Conservation (phyloP, 1,140 invertebrate genomes). For the Drosophila ficusphila region DNA sequence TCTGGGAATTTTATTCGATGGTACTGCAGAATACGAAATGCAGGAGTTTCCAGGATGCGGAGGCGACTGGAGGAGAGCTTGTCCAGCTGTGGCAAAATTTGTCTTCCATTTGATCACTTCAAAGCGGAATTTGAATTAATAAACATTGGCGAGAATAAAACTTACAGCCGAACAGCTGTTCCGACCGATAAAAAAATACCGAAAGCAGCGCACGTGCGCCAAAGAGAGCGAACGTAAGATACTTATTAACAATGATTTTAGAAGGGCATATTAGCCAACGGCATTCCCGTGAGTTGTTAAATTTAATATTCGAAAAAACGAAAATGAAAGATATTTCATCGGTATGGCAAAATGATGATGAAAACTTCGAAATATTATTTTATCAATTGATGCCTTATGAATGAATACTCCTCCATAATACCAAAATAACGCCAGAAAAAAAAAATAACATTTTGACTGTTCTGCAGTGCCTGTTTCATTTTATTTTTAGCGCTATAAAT, state of each 20-base stretch:
- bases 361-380: no score
- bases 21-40: background rate
- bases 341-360: no score
- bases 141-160: conserved; percentile 17
- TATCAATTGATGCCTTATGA: no score
- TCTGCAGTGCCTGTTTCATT: conserved; percentile 7
- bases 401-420: no score
- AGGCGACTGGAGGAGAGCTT: conserved; percentile 4
- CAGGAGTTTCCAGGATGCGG: background rate
- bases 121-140: conserved; percentile 9
- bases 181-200: background rate
- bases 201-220: background rate
- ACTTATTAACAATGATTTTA: no score
- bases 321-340: no score
- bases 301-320: no score
- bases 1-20: background rate
- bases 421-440: no score
- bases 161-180: conserved; percentile 30
- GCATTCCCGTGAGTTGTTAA: no score
- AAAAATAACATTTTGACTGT: background rate
- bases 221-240: conserved; percentile 2
- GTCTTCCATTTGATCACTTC: conserved; percentile 32
- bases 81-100: conserved; percentile 23
- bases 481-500: conserved; percentile 7
- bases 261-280: no score